Base-by-base conservation (phyloP, 1,140 invertebrate species). In the Berghia stephanieae region DNA sequence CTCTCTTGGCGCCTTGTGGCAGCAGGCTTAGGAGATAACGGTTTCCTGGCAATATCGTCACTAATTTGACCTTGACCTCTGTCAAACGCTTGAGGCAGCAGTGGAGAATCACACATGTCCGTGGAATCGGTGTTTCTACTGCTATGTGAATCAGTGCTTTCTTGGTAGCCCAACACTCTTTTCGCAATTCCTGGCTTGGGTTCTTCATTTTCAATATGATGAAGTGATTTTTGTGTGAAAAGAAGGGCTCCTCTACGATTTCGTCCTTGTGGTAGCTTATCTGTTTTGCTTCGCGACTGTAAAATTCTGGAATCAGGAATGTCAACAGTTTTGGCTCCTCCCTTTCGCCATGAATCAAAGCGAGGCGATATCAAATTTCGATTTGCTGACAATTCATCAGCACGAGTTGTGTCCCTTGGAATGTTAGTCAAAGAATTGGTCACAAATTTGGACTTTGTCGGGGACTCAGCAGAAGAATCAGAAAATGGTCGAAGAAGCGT, bases 161-260 rank as follows among this genome's bases (percentile, higher is more conserved):
- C 52, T 24, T 75, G 72, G 4, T 36, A 18, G 34, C 70, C 40
- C 1, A 72, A 43, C 8, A 36, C 8, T 3, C 42, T 60, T 18
- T 6, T 8, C 24, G 3, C n/a, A 8, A 38, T 34, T 40, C 24
- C 21, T 2, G 52, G 21, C 44, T 75, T 75, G 3, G 72, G 21
- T 10, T 31, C 21, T 52, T 75, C 72, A 1, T 13, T 8, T 34
- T 75, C 72, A 42, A 42, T 68, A 27, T 76, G 74, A 0, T 46
- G 74, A 8, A 63, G 27, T 1, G 57, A 46, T 52, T 66, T 76
- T n/a, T 76, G 74, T 3, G 74, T 67, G 44, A 76, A 68, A 34
- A 76, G 52, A 18, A 76, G 40, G 24, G 74, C 74, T 3, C 74
- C 74, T 34, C 74, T 67, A n/a, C n/a, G n/a, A n/a, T n/a, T 49